These are phyloP conservation scores for Drosophila vallismaia DNA, from an alignment of 2,888 invertebrate species.

Conservation along the genomic window DNA sequence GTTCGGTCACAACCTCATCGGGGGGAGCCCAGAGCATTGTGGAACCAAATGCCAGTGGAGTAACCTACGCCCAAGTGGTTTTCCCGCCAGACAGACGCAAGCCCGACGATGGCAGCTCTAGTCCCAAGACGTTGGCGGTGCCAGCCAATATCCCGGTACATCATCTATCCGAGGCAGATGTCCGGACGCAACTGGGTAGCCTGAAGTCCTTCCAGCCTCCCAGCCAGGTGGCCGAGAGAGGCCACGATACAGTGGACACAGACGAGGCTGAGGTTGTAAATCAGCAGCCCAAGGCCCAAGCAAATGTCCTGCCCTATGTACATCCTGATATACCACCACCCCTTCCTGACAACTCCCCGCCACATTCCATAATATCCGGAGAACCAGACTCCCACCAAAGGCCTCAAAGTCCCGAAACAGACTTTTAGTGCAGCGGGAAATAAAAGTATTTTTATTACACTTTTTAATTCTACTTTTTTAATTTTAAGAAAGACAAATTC, in stretches of 20 bases:
- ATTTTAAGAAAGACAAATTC: constrained; percentile 21
- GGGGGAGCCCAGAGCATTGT: constrained; percentile 69
- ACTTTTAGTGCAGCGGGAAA: constrained; percentile 65
- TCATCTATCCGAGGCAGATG: constrained; percentile 80
- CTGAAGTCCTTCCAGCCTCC: constrained; percentile 78
- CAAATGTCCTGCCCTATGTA: constrained; percentile 16
- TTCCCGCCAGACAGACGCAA: constrained; percentile 81
- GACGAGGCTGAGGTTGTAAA: constrained; percentile 6
- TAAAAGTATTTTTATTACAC: constrained; percentile 29
- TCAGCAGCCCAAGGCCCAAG: constrained; percentile 28
- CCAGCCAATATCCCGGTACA: constrained; percentile 81
- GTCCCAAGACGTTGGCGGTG: constrained; percentile 79
- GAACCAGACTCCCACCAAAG: constrained; percentile 15
- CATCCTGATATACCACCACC: constrained; percentile 8
- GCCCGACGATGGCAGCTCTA: constrained; percentile 65
- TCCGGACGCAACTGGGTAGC: constrained; percentile 77
- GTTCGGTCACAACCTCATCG: constrained; percentile 78
- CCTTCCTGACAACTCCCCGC: not conserved
- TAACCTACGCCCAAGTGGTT: constrained; percentile 81
- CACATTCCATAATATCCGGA: not conserved
- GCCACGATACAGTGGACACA: constrained; percentile 31
- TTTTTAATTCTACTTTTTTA: constrained; percentile 20
- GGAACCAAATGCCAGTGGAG: constrained; percentile 63
- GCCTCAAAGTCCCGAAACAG: constrained; percentile 82
- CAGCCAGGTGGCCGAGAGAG: constrained; percentile 12